These are phyloP conservation scores for Calephelis virginiensis DNA, from an alignment of 1,140 invertebrate genomes.

Conservation along the genomic window DNA sequence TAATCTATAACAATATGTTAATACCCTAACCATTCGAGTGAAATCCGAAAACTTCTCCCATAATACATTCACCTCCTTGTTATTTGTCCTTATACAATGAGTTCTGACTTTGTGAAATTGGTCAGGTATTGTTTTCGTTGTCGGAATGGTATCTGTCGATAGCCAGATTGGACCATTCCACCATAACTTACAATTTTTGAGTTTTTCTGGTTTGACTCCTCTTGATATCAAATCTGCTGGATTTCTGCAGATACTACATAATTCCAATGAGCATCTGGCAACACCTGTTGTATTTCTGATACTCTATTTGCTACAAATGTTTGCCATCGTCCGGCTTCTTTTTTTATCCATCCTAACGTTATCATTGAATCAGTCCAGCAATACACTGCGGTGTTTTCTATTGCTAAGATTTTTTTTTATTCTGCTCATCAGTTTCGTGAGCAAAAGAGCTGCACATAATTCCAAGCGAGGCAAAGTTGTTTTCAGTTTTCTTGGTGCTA, in stretches of 20 bases:
- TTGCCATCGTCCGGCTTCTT: not conserved
- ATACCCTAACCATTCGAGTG: not conserved
- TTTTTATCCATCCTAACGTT: slow-evolving; percentile 4
- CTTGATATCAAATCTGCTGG: slow-evolving; percentile 7
- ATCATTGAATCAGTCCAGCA: slow-evolving; percentile 12
- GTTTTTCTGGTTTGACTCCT: slow-evolving; percentile 7
- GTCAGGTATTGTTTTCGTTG: not conserved
- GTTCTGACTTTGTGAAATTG: not conserved
- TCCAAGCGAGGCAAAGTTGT: slow-evolving; percentile 19
- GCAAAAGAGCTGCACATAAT: slow-evolving; percentile 20
- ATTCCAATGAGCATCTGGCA: not conserved
- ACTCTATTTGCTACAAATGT: slow-evolving; percentile 11
- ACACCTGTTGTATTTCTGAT: not conserved
- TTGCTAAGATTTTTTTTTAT: slow-evolving; percentile 1
- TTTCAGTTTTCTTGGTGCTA: slow-evolving; percentile 13
- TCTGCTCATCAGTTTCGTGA: slow-evolving; percentile 14
- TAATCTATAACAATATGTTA: not conserved
- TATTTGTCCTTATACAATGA: not conserved
- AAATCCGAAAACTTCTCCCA: no score
- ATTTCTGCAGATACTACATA: slow-evolving; percentile 1
- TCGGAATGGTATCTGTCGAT: not conserved
- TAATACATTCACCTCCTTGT: no score
- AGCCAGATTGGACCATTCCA: not conserved
- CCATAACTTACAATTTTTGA: not conserved
- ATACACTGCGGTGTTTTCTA: not conserved